Conservation (phyloP, 1,140 invertebrate species). For the Lamellibrachia luymesi region DNA sequence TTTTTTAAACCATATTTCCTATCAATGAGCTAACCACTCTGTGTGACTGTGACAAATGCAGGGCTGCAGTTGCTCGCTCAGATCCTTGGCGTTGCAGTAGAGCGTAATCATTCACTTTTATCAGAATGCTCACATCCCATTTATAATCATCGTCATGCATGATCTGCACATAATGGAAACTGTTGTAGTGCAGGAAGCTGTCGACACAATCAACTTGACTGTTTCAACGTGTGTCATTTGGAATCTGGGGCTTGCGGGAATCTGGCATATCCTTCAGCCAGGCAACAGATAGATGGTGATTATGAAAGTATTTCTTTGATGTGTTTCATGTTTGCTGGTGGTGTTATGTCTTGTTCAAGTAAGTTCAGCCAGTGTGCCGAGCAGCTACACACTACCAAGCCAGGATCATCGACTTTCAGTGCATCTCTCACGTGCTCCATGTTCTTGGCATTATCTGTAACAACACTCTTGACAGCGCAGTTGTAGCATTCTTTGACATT, state of each 20-base stretch:
- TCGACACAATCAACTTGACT: background rate
- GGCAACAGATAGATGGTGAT: background rate
- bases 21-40: too few species aligned
- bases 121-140: too few species aligned
- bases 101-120: background rate
- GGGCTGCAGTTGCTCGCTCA: background rate
- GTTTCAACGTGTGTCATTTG: background rate
- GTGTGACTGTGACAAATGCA: too few species aligned
- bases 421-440: background rate
- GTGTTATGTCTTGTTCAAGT: background rate
- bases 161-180: too few species aligned
- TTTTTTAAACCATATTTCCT: too few species aligned
- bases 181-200: background rate
- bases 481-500: background rate
- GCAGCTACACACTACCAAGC: background rate
- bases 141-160: too few species aligned
- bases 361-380: slow-evolving; percentile 4
- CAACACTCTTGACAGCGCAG: background rate
- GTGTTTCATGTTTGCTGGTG: background rate
- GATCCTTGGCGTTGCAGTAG: background rate
- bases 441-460: background rate
- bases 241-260: background rate
- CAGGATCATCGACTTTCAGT: background rate
- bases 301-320: slow-evolving; percentile 7
- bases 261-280: background rate